Percentiles rank a stretch among this genome's conserved stretches.
Evolutionary conservation across 2,797 vertebrate genomes (phyloP).

Genomic region (Zonotrichia albicollis): DNA sequence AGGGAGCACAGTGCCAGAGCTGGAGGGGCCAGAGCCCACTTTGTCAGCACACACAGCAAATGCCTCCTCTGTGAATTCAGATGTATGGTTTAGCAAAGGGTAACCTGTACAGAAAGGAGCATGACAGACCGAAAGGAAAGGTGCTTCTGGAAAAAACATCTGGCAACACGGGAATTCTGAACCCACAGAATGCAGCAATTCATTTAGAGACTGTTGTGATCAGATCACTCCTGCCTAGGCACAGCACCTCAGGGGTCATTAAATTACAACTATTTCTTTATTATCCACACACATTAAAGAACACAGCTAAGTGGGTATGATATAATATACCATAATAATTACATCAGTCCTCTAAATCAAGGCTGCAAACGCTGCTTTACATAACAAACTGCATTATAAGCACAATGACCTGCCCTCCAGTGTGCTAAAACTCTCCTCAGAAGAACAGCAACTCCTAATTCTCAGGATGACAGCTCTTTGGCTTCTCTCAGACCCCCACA

Average conservation of each 20-base stretch:
- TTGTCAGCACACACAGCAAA: not conserved
- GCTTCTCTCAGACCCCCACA: not conserved
- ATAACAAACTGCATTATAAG: not conserved
- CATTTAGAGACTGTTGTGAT: not conserved
- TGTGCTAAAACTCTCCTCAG: not conserved
- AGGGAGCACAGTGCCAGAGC: not conserved
- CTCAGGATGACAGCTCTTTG: not conserved
- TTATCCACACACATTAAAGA: not conserved
- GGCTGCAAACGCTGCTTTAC: not conserved
- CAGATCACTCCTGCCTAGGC: not conserved
- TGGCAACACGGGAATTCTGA: not conserved
- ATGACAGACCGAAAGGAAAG: not conserved
- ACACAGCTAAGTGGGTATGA: not conserved
- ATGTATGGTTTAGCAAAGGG: not conserved
- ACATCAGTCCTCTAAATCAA: slow-evolving; percentile 42
- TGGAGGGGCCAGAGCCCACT: not conserved
- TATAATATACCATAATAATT: not conserved
- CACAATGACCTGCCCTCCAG: not conserved
- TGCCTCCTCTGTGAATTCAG: not conserved
- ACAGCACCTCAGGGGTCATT: not conserved
- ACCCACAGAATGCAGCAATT: not conserved
- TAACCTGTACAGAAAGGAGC: not conserved
- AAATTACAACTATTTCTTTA: not conserved
- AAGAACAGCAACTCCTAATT: not conserved
- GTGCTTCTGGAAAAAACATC: not conserved